Conservation (phyloP, 2,113 vertebrate genomes). For the Odocoileus hemionus region DNA sequence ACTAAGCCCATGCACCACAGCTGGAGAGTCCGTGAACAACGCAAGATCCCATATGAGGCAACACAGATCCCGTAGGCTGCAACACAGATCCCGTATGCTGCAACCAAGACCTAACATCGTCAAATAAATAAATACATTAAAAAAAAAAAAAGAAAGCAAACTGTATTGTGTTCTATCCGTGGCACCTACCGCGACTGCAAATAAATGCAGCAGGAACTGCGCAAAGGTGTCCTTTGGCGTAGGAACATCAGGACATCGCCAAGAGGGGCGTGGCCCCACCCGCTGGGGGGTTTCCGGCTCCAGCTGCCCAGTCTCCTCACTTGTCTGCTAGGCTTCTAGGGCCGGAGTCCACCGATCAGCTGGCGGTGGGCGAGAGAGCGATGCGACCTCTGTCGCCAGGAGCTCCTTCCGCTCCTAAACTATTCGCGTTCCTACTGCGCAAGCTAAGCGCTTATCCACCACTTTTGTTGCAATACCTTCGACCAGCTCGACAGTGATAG, state of each 20-base stretch:
- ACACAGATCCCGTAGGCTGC: not conserved
- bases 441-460: not conserved
- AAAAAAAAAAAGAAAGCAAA: not conserved
- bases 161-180: not conserved
- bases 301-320: rapidly evolving
- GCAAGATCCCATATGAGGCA: not conserved
- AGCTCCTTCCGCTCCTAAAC: not conserved
- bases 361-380: not conserved
- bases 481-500: not conserved
- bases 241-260: rapidly evolving
- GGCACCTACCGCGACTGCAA: not conserved
- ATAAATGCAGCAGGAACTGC: not conserved
- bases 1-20: not conserved
- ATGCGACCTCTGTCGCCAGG: not conserved
- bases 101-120: not conserved
- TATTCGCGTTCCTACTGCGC: rapidly evolving
- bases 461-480: not conserved
- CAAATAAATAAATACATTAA: not conserved
- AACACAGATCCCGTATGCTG: not conserved
- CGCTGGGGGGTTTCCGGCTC: not conserved
- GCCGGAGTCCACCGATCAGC: not conserved
- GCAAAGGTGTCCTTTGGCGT: not conserved
- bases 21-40: not conserved
- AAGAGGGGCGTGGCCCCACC: rapidly evolving
- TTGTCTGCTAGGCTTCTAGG: not conserved